Evolutionary conservation across 1,140 invertebrate species (phyloP).

Genomic region (Brachionus rubens): DNA sequence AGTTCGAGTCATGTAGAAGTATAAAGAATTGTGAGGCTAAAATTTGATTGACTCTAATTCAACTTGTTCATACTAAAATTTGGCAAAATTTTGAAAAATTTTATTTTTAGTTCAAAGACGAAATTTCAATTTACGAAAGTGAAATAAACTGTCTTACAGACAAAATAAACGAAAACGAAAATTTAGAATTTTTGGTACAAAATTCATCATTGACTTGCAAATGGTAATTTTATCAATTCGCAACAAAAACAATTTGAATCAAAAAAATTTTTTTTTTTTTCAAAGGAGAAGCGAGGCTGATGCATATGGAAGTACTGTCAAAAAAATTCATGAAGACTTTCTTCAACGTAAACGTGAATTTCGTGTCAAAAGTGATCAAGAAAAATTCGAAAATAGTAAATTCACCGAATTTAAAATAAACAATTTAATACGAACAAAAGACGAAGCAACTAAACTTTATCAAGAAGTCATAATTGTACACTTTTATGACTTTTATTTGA

Average conservation of each 20-base stretch:
- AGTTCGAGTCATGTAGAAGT: too few species aligned
- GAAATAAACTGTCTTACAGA: conserved; percentile 33
- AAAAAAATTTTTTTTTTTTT: not conserved
- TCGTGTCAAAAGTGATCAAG: conserved; percentile 9
- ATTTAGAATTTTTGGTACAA: conserved; percentile 44
- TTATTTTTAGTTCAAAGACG: conserved; percentile 13
- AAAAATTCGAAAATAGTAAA: conserved; percentile 41
- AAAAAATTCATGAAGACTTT: conserved; percentile 32
- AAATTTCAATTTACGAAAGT: conserved; percentile 33
- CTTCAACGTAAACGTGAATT: conserved; percentile 3
- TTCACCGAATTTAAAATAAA: conserved; percentile 46
- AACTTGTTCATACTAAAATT: too few species aligned
- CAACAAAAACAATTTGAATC: not conserved
- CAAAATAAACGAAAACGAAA: conserved; percentile 23
- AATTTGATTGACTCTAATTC: too few species aligned
- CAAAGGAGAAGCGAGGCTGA: conserved; percentile 10
- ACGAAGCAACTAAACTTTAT: conserved; percentile 42
- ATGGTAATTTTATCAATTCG: not conserved
- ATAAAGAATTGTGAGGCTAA: too few species aligned
- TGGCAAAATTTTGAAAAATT: not conserved
- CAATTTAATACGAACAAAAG: conserved; percentile 20
- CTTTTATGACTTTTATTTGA: conserved; percentile 45
- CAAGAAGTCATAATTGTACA: conserved; percentile 37
- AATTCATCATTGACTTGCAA: conserved; percentile 13
- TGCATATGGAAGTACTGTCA: not conserved